A percentile compares a stretch with the other conserved stretches of the same genome.
Conservation (phyloP, 1,140 invertebrate genomes). For the Magallana gigas region DNA sequence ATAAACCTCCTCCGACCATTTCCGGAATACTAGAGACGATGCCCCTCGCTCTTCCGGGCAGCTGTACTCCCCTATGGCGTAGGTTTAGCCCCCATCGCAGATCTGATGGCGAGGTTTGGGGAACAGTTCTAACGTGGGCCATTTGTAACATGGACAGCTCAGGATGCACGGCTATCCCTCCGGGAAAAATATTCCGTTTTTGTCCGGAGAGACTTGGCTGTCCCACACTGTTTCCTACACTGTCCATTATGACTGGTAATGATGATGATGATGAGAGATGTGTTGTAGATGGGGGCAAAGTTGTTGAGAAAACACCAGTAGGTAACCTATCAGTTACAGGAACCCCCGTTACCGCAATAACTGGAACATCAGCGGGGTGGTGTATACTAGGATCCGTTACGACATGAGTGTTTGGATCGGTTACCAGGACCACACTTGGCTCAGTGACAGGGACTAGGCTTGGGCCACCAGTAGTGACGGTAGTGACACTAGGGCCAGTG, state of each 20-base stretch:
- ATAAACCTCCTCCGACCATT: neutral
- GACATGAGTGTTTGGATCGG: neutral
- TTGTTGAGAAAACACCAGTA: neutral
- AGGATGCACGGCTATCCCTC: neutral
- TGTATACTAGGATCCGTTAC: neutral
- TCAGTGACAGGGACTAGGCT: neutral
- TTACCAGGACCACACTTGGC: neutral
- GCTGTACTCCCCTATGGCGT: neutral
- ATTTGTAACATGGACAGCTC: neutral
- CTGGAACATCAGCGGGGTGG: neutral
- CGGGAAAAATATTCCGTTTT: constrained; percentile 19
- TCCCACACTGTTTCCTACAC: neutral
- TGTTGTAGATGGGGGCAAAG: neutral
- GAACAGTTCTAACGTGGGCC: neutral
- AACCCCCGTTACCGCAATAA: neutral
- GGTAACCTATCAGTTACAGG: neutral
- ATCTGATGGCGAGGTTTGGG: neutral
- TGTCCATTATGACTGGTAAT: neutral
- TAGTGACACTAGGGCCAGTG: neutral
- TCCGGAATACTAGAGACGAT: constrained; percentile 10
- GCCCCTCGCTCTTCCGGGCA: neutral
- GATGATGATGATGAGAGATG: neutral
- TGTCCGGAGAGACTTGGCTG: constrained; percentile 21
- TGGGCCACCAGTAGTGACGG: neutral
- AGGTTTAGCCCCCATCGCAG: neutral